Evolutionary conservation across 2,888 invertebrate species (phyloP).

Genomic region (Ophion costatus): DNA sequence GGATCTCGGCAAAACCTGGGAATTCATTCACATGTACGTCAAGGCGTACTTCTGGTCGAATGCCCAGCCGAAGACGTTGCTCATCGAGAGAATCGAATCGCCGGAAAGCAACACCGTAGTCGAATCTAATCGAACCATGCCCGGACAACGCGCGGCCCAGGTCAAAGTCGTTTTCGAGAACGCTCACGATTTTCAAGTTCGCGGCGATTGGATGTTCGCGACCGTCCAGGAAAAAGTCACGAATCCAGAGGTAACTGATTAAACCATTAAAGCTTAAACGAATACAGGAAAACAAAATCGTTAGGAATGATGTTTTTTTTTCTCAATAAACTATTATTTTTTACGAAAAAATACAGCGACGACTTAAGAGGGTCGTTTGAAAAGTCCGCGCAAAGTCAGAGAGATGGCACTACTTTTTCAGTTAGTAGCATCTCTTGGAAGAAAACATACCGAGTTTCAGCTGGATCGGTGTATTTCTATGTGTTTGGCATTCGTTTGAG

Average conservation of each 20-base stretch:
- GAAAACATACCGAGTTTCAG: no score
- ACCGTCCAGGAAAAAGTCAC: slow-evolving; percentile 86
- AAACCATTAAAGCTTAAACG: slow-evolving; percentile 3
- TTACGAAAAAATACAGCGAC: no score
- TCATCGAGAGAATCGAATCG: slow-evolving; percentile 89
- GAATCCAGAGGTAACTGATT: neutral
- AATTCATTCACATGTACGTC: slow-evolving; percentile 88
- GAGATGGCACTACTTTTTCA: no score
- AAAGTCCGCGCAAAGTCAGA: no score
- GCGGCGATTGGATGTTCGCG: slow-evolving; percentile 94
- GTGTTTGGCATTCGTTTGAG: no score
- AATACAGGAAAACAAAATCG: neutral
- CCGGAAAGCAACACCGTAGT: slow-evolving; percentile 86
- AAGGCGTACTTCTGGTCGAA: slow-evolving; percentile 91
- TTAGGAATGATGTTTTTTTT: no score
- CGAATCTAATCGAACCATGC: slow-evolving; percentile 77
- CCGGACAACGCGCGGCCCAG: slow-evolving; percentile 68
- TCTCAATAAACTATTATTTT: no score
- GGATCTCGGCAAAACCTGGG: slow-evolving; percentile 91
- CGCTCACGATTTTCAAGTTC: slow-evolving; percentile 92
- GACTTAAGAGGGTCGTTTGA: no score
- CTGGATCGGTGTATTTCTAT: no score
- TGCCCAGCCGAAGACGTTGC: slow-evolving; percentile 83
- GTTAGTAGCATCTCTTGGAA: no score
- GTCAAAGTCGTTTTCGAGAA: slow-evolving; percentile 86